Conservation (phyloP, 2,888 invertebrate genomes). For the Zelleria hepariella region DNA sequence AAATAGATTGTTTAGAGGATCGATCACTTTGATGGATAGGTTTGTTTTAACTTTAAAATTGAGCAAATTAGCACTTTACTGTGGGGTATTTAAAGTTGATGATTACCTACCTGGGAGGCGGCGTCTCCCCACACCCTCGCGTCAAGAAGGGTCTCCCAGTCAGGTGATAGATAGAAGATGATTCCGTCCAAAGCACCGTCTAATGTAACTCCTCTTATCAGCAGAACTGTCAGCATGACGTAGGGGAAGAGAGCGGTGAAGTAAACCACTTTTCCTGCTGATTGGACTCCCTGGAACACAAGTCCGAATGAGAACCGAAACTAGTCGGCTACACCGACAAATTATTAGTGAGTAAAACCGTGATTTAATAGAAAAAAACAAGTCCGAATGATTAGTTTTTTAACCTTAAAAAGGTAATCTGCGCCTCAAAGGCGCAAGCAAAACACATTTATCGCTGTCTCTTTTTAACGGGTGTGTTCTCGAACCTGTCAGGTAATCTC, state of each 20-base stretch:
- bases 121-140: conserved; percentile 86
- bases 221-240: conserved; percentile 76
- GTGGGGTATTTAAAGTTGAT: background rate
- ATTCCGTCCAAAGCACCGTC: conserved; percentile 82
- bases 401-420: too few relatives aligned
- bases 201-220: conserved; percentile 75
- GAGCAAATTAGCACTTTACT: background rate
- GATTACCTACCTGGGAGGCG: conserved; percentile 73
- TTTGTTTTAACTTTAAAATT: background rate
- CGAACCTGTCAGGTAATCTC: too few relatives aligned
- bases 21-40: conserved; percentile 5
- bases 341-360: too few relatives aligned
- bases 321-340: too few relatives aligned
- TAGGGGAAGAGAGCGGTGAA: conserved; percentile 82
- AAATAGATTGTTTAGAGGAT: conserved; percentile 6
- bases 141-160: conserved; percentile 76
- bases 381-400: too few relatives aligned
- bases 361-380: too few relatives aligned
- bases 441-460: too few relatives aligned
- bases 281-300: conserved; percentile 83
- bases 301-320: too few relatives aligned
- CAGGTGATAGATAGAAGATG: conserved; percentile 79
- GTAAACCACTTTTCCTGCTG: conserved; percentile 88
- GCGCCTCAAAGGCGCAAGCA: too few relatives aligned
- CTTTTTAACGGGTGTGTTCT: too few relatives aligned